Evolutionary conservation across 2,888 invertebrate species (phyloP).

Genomic region (Phorcus lineatus): DNA sequence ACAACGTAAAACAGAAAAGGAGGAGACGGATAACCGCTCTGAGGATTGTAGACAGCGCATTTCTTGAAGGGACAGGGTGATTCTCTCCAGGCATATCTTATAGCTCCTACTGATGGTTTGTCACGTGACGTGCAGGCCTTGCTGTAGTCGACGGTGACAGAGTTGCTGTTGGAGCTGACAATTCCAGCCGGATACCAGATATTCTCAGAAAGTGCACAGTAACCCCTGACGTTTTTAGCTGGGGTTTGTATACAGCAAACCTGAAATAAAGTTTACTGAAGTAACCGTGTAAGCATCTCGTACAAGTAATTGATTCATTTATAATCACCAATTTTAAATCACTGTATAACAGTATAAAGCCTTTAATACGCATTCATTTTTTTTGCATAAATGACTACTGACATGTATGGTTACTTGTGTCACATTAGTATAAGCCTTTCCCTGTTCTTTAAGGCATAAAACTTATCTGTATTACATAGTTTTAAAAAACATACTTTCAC

Average conservation of each 20-base stretch:
- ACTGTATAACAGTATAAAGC: too few species aligned
- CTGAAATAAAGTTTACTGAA: not conserved
- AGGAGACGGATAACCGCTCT: slow-evolving; percentile 44
- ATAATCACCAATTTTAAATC: too few species aligned
- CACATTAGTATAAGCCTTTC: too few species aligned
- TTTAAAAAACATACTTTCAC: too few species aligned
- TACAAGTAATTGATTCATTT: too few species aligned
- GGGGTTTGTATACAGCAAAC: not conserved
- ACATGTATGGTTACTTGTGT: too few species aligned
- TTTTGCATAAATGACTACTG: too few species aligned
- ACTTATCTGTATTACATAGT: too few species aligned
- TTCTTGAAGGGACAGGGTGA: slow-evolving; percentile 43
- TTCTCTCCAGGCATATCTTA: slow-evolving; percentile 48
- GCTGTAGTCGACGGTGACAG: slow-evolving; percentile 27
- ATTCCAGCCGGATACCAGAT: slow-evolving; percentile 29
- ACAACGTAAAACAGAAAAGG: slow-evolving; percentile 34
- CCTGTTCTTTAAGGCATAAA: too few species aligned
- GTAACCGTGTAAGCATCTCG: too few species aligned
- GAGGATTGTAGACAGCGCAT: slow-evolving; percentile 43
- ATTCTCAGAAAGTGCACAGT: not conserved
- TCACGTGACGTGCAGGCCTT: not conserved
- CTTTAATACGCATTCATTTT: too few species aligned
- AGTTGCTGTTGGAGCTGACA: not conserved
- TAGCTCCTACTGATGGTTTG: not conserved
- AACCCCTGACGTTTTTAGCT: not conserved